Conservation (phyloP, 1,140 invertebrate species). For the Callitettix versicolor region DNA sequence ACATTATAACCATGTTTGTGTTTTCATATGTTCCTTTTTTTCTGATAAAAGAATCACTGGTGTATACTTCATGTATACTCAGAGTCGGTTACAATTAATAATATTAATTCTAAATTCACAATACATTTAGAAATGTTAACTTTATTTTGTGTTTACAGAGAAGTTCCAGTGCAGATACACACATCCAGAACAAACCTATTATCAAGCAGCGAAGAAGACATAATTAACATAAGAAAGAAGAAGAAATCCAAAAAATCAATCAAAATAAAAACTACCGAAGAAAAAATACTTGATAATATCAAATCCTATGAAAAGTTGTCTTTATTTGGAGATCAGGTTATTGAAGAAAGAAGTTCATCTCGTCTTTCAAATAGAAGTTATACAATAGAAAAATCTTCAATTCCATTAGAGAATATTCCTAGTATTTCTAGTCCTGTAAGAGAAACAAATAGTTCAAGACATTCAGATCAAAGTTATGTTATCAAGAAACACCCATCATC, state of each 20-base stretch:
- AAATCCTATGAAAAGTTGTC: too few species aligned
- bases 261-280: neutral
- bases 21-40: too few species aligned
- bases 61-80: too few species aligned
- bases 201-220: constrained; percentile 7
- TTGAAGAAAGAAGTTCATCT: constrained; percentile 7
- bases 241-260: constrained; percentile 5
- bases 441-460: neutral
- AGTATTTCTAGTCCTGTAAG: too few species aligned
- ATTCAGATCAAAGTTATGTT: constrained; percentile 2
- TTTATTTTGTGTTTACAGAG: neutral
- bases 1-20: too few species aligned
- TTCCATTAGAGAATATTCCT: neutral
- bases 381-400: neutral
- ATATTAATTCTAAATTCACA: too few species aligned
- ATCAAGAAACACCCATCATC: neutral
- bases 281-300: too few species aligned
- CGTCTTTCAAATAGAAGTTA: constrained; percentile 3
- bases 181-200: neutral
- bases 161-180: constrained; percentile 1
- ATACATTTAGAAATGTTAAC: too few species aligned
- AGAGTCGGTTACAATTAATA: too few species aligned
- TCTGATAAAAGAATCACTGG: too few species aligned
- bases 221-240: neutral
- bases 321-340: neutral